Conservation (phyloP, 2,797 vertebrate species). For the Myotis findleyi region DNA sequence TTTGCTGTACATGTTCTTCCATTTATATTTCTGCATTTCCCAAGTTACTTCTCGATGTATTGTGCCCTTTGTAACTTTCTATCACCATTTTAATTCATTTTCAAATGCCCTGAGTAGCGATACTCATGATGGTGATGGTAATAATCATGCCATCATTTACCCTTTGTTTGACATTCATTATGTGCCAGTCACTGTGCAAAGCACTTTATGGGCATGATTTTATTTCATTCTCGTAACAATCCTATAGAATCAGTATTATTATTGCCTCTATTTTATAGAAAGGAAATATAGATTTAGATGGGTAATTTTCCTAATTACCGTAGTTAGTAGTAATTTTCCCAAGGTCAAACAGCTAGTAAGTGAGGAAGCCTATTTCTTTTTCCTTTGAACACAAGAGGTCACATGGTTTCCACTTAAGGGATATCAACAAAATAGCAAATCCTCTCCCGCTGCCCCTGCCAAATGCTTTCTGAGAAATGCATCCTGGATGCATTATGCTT, state of each 20-base stretch:
- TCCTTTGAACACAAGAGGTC: neutral
- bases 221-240: neutral
- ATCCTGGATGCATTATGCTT: conserved; percentile 1
- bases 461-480: conserved; percentile 47
- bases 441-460: neutral
- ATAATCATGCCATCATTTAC: neutral
- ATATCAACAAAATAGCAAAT: neutral
- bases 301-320: neutral
- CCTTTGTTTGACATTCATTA: neutral
- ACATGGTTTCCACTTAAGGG: conserved; percentile 18
- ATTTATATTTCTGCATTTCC: conserved; percentile 56
- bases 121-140: neutral
- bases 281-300: neutral
- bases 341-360: neutral
- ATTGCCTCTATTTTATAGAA: conserved; percentile 10
- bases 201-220: neutral
- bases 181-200: neutral
- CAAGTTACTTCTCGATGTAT: neutral
- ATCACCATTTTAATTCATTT: conserved; percentile 32
- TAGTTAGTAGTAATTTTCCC: neutral
- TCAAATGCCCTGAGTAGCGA: neutral
- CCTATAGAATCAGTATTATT: neutral
- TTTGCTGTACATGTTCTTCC: neutral
- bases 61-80: conserved; percentile 7
- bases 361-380: conserved; percentile 31